Percentiles rank a stretch among this genome's conserved stretches.
These are phyloP conservation scores for Drosophila maculinotata DNA, from an alignment of 2,888 invertebrate species.

Conservation along the genomic window DNA sequence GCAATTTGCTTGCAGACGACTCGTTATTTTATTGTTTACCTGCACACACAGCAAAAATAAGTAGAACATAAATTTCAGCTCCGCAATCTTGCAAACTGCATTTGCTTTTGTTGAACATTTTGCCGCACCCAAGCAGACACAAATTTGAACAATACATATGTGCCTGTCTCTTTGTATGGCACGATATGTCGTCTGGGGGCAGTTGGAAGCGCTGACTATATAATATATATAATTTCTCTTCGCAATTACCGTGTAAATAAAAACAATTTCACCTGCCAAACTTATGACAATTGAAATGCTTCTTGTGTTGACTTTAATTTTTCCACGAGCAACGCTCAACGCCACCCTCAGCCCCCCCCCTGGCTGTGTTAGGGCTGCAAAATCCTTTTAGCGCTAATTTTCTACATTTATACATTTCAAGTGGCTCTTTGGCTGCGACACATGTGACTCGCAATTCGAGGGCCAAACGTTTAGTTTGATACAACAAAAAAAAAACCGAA, in stretches of 20 bases:
- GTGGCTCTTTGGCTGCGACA: constrained; percentile 47
- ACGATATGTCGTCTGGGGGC: constrained; percentile 1
- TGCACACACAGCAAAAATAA: constrained; percentile 56
- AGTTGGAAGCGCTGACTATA: constrained; percentile 8
- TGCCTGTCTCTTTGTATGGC: background rate
- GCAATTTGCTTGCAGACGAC: constrained; percentile 76
- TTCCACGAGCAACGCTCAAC: too few species aligned
- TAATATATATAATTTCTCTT: constrained; percentile 44
- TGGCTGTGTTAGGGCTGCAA: constrained; percentile 32
- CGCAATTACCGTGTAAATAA: constrained; percentile 39
- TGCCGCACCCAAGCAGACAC: constrained; percentile 1
- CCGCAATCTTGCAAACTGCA: constrained; percentile 41
- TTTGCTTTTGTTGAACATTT: constrained; percentile 25
- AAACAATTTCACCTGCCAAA: constrained; percentile 31
- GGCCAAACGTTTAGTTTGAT: constrained; percentile 49
- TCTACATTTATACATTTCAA: constrained; percentile 64
- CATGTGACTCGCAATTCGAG: constrained; percentile 33
- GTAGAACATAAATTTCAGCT: constrained; percentile 66
- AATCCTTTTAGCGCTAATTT: constrained; percentile 77
- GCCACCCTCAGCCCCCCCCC: too few species aligned
- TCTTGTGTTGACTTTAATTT: constrained; percentile 32
- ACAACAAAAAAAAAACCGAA: constrained; percentile 28
- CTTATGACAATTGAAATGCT: constrained; percentile 45
- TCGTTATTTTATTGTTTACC: constrained; percentile 79
- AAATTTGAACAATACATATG: constrained; percentile 14